A percentile compares a stretch with the other conserved stretches of the same genome.
phyloP scores from a whole-genome alignment of 2,113 vertebrate genomes.

The Neodon shergylaensis region DNA sequence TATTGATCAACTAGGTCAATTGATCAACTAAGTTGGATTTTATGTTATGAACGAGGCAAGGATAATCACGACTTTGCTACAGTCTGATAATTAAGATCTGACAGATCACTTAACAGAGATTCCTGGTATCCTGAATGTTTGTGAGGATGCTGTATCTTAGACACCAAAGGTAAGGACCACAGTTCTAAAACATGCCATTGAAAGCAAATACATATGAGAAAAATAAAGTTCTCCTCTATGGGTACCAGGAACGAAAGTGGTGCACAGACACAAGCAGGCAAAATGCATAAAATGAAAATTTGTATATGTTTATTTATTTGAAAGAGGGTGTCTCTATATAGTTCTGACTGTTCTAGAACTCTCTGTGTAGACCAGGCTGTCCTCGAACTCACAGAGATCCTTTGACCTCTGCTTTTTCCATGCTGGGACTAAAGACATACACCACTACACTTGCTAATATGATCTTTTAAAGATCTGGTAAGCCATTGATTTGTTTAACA shows the following conservation, averaged over 20 bases:
- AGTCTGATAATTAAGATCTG: background rate
- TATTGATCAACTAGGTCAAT: constrained; percentile 11
- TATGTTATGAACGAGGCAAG: background rate
- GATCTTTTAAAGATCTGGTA: background rate
- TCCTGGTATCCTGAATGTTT: background rate
- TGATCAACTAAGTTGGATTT: background rate
- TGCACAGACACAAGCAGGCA: background rate
- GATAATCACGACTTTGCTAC: background rate
- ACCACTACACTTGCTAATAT: background rate
- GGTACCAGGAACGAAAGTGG: background rate
- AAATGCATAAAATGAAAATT: background rate
- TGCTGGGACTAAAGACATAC: background rate
- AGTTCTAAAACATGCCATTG: background rate
- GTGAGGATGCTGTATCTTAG: background rate
- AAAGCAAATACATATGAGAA: background rate
- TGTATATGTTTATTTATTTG: background rate
- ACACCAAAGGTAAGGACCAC: background rate
- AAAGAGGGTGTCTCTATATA: background rate
- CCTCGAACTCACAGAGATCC: background rate
- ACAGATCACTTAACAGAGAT: background rate
- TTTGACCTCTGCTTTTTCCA: background rate
- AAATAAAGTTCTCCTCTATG: constrained; percentile 1
- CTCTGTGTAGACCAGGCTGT: background rate
- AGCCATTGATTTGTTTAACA: background rate
- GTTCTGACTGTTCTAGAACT: background rate